These are phyloP conservation scores for Eubasilissa splendida DNA, from an alignment of 2,888 invertebrate genomes.

Conservation along the genomic window DNA sequence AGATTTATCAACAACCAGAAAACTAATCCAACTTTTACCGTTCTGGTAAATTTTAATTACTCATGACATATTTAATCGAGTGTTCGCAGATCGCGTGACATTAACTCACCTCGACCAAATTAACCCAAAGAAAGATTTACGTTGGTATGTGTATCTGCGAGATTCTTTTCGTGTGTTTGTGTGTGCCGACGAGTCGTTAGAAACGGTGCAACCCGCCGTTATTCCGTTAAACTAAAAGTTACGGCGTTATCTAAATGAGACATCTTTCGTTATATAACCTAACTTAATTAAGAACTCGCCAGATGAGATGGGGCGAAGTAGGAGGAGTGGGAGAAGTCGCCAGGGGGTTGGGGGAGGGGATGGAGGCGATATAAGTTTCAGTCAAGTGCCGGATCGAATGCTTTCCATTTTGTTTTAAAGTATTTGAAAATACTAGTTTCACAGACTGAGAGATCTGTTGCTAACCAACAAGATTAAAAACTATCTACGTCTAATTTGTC, in stretches of 20 bases:
- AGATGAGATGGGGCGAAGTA: slow-evolving; percentile 73
- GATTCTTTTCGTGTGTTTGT: background rate
- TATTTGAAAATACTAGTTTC: too few relatives aligned
- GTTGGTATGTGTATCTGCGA: slow-evolving; percentile 9
- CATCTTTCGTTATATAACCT: slow-evolving; percentile 76
- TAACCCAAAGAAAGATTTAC: slow-evolving; percentile 1
- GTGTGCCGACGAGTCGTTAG: slow-evolving; percentile 40
- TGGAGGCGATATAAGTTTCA: slow-evolving; percentile 50
- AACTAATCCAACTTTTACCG: too few relatives aligned
- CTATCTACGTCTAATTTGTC: too few relatives aligned
- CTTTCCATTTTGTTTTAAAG: background rate
- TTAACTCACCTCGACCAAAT: slow-evolving; percentile 21
- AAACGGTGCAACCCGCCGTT: slow-evolving; percentile 52
- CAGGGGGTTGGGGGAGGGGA: slow-evolving; percentile 21
- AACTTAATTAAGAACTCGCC: slow-evolving; percentile 75
- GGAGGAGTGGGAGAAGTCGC: slow-evolving; percentile 62
- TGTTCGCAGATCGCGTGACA: slow-evolving; percentile 22
- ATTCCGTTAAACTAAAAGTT: slow-evolving; percentile 68
- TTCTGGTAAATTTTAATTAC: too few relatives aligned
- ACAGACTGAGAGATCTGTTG: too few relatives aligned
- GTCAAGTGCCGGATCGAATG: slow-evolving; percentile 30
- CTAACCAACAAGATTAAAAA: too few relatives aligned
- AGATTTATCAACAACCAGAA: too few relatives aligned
- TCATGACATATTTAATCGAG: background rate
- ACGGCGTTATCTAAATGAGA: slow-evolving; percentile 75